Base-by-base conservation (phyloP, 2,888 invertebrate species). In the Anoplius nigerrimus region DNA sequence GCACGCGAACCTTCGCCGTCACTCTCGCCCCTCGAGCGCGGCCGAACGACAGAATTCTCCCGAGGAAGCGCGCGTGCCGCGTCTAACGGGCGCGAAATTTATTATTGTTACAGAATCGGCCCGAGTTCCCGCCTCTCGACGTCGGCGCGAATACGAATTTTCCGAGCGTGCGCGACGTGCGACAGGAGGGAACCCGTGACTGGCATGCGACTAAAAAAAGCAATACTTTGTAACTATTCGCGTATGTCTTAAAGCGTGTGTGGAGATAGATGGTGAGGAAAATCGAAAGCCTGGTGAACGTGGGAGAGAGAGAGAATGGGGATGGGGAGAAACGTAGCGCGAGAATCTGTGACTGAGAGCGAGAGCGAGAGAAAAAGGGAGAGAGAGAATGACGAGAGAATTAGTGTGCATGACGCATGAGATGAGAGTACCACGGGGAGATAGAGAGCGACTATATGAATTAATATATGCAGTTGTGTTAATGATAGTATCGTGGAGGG, bases 221-320 rank as follows among this genome's bases (percentile, higher is more conserved):
- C 93, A 93, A 93, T 93, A 93, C 93, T 91, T 92, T 92, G 91
- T 93, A 93, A 92, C 92, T 91, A 86, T 80, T n/a, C 80, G 80
- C 84, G 78, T 83, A 78, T 78, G 82, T 82, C 73, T 81, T 75
- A 69, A 70, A 65, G 71, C 48, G 72, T n/a, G n/a, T n/a, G n/a
- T n/a, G 66, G 46, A 34, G 62, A 69, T 59, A 66, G 45, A 45
- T n/a, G n/a, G n/a, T n/a, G n/a, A n/a, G n/a, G 48, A 48, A 65
- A 57, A 51, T 61, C 42, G 74, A 69, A 66, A 69, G 68, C 48
- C 48, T 48, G 61, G 74, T 68, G 69, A 67, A 63, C 62, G 71
- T 57, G 75, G 66, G 60, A 74, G 68, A 61, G 61, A 59, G 59
- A 54, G 58, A 65, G 66, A 62, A 54, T 27, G 43, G 53, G 52